phyloP scores from a whole-genome alignment of 2,797 vertebrate genomes.

The Poeciliopsis presidionis region DNA sequence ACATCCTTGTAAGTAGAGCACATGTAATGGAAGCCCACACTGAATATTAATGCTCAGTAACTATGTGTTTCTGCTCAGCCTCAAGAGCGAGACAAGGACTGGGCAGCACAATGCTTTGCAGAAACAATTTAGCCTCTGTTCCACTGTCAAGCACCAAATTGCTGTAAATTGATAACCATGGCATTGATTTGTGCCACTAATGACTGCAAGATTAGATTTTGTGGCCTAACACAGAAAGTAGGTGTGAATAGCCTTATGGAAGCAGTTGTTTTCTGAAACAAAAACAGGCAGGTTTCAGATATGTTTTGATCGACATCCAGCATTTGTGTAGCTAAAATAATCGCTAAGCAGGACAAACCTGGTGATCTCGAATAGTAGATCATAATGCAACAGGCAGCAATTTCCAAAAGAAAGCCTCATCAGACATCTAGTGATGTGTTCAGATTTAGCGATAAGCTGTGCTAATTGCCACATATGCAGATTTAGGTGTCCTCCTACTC shows the following conservation, averaged over 20 bases:
- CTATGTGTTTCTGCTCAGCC: conserved; percentile 52
- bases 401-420: conserved; percentile 58
- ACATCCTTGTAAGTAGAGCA: conserved; percentile 57
- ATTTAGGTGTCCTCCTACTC: conserved; percentile 43
- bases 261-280: conserved; percentile 20
- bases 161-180: conserved; percentile 39
- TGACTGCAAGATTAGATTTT: conserved; percentile 32
- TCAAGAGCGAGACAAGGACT: conserved; percentile 59
- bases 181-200: conserved; percentile 29
- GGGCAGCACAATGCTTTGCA: conserved; percentile 61
- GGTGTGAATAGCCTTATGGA: background rate
- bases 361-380: conserved; percentile 48
- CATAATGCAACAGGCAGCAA: conserved; percentile 57
- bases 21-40: conserved; percentile 58
- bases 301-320: conserved; percentile 23
- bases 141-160: conserved; percentile 55
- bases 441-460: conserved; percentile 67
- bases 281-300: conserved; percentile 17
- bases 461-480: conserved; percentile 67
- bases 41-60: conserved; percentile 74
- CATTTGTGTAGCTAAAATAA: conserved; percentile 41
- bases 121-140: conserved; percentile 45
- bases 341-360: conserved; percentile 37
- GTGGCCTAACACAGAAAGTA: background rate
- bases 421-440: conserved; percentile 61